These are phyloP conservation scores for Daptonema setosum DNA, from an alignment of 2,888 invertebrate species.

Conservation along the genomic window DNA sequence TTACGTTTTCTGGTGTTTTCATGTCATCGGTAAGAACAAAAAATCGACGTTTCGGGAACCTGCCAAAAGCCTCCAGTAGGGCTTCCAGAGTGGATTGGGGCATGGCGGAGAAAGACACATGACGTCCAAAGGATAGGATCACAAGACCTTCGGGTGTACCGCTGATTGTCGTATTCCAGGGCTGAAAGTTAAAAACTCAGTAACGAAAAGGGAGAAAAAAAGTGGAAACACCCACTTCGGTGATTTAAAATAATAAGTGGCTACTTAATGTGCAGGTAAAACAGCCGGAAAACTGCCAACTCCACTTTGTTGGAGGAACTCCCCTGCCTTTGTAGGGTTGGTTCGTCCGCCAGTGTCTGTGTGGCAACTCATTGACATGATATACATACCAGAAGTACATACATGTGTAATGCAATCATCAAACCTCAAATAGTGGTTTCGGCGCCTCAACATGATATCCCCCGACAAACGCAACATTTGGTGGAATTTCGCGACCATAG, in stretches of 20 bases:
- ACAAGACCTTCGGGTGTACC: neutral
- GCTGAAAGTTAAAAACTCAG: too few species aligned
- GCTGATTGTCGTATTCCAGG: conserved; percentile 1
- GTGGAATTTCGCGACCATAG: neutral
- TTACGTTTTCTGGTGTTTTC: neutral
- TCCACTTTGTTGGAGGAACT: too few species aligned
- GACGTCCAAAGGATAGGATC: conserved; percentile 13
- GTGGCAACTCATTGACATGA: too few species aligned
- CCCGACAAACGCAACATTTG: conserved; percentile 5
- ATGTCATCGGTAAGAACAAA: neutral
- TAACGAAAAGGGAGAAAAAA: too few species aligned
- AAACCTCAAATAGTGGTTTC: conserved; percentile 5
- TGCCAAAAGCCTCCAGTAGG: neutral
- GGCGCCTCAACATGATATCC: conserved; percentile 4
- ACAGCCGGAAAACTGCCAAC: too few species aligned
- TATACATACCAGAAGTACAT: too few species aligned
- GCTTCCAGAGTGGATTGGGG: conserved; percentile 10
- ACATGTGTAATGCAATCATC: too few species aligned
- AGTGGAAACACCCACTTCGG: too few species aligned
- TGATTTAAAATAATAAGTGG: too few species aligned
- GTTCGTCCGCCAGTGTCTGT: too few species aligned
- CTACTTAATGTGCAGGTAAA: too few species aligned
- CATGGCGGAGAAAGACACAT: conserved; percentile 18
- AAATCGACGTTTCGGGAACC: neutral
- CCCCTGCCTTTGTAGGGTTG: too few species aligned